Evolutionary conservation across 2,888 invertebrate species (phyloP).

Genomic region (Tetrapedia diversipes): DNA sequence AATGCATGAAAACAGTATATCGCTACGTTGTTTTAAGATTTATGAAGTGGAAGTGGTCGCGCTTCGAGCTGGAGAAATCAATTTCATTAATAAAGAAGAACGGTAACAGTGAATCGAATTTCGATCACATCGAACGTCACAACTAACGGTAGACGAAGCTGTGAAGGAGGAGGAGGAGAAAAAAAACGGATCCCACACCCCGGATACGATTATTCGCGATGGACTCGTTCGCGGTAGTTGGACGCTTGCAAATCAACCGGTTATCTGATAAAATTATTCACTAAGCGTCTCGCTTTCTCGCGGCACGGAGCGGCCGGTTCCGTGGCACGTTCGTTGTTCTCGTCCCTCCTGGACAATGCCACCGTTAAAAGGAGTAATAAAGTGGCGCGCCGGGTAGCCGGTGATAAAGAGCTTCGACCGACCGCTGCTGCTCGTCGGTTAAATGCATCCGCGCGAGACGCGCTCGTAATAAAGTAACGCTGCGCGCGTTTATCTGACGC

Average conservation of each 20-base stretch:
- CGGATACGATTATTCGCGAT: conserved; percentile 32
- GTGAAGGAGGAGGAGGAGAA: background rate
- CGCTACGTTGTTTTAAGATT: too few species aligned
- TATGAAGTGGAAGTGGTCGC: too few species aligned
- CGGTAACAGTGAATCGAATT: background rate
- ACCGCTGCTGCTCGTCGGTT: conserved; percentile 10
- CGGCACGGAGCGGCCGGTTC: background rate
- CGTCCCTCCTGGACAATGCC: conserved; percentile 72
- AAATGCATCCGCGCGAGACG: conserved; percentile 41
- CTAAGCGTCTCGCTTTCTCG: conserved; percentile 42
- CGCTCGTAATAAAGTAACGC: conserved; percentile 48
- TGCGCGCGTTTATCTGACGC: conserved; percentile 38
- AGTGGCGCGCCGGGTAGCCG: conserved; percentile 66
- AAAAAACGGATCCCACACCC: conserved; percentile 4
- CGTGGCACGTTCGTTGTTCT: conserved; percentile 36
- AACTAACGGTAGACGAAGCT: background rate
- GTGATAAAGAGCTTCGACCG: conserved; percentile 70
- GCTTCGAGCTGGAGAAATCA: background rate
- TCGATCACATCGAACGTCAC: conserved; percentile 1
- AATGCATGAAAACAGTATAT: too few species aligned
- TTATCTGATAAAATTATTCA: conserved; percentile 58
- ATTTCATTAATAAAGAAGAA: background rate
- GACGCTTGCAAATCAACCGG: conserved; percentile 51
- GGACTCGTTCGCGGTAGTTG: conserved; percentile 32
- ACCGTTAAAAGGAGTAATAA: conserved; percentile 77